Evolutionary conservation across 1,140 invertebrate species (phyloP).

Genomic region (Wiebesia pumilae): DNA sequence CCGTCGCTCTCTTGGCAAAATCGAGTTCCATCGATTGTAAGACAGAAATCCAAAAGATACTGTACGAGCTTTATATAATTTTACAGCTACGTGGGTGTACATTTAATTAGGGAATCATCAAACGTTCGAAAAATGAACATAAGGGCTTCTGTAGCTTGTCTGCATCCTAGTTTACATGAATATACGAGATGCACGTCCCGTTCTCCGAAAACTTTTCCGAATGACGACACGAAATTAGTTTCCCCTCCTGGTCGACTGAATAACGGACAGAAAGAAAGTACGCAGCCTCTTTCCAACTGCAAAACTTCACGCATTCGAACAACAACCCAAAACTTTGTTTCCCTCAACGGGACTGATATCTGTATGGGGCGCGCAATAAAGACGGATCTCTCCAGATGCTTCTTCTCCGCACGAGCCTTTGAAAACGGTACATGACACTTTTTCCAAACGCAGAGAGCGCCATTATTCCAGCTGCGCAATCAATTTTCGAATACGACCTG

Average conservation of each 20-base stretch:
- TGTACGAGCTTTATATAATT: background rate
- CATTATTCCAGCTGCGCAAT: conserved; percentile 37
- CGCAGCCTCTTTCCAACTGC: background rate
- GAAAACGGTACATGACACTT: conserved; percentile 45
- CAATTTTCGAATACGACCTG: conserved; percentile 38
- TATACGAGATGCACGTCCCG: background rate
- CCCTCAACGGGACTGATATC: conserved; percentile 2
- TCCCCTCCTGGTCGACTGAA: background rate
- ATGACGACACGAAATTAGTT: conserved; percentile 34
- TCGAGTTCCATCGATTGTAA: background rate
- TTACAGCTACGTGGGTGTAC: background rate
- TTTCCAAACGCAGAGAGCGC: conserved; percentile 33
- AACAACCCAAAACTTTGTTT: conserved; percentile 35
- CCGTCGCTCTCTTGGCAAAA: background rate
- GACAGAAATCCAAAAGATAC: background rate
- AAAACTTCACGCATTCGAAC: conserved; percentile 16
- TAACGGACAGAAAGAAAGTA: background rate
- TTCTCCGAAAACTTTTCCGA: conserved; percentile 9
- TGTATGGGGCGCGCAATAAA: background rate
- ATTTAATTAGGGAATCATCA: background rate
- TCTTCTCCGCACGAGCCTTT: conserved; percentile 15
- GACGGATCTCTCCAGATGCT: conserved; percentile 36
- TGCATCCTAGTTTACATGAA: background rate
- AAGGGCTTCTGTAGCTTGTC: background rate
- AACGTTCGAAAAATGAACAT: background rate